Evolutionary conservation across 1,140 invertebrate species (phyloP), one percentile per base, ranked within the genome.

Genomic region (Acromyrmex echinatior): DNA sequence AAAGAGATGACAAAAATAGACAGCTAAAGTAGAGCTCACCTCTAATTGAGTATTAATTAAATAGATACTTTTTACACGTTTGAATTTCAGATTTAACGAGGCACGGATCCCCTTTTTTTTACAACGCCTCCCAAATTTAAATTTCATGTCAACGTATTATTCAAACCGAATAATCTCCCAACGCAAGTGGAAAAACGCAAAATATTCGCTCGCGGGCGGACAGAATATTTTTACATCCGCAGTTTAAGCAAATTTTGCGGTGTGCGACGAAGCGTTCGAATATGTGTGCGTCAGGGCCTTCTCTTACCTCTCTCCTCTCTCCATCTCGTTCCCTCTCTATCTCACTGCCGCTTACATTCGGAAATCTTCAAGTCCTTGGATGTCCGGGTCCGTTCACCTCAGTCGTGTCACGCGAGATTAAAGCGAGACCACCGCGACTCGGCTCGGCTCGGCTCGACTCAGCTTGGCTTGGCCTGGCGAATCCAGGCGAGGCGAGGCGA

Each of bases 391-490:
- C 74, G 60, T 80, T 84, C 80, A 84, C 80, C 80, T 76, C 70
- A 35, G 76, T 65, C 88, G 58, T 87, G 88, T 90, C 86, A 85
- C 86, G 79, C 86, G 86, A 90, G 88, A 90, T 89, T 90, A 81
- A 78, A 85, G 62, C 62, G 60, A 86, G 89, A 77, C 88, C 84
- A 84, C 81, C 87, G 62, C 82, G 80, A 45, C 71, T 62, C 35
- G 68, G 35, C 31, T 71, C 7, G 28, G n/a, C 49, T 39, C 16
- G 63, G 28, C 65, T 56, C n/a, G 28, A 18, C 18, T 56, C 18
- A 66, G 25, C 58, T 31, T 14, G 80, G 65, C n/a, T 31, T 31
- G 80, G 66, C 14, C 35, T 25, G 28, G 28, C 62, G 39, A 45
- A 45, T 9, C 39, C 39, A 39, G 53, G 18, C 39, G 58, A 45